A percentile compares a stretch with the other conserved stretches of the same genome.
phyloP scores from a whole-genome alignment of 2,888 invertebrate species.

The Stenichneumon culpator region DNA sequence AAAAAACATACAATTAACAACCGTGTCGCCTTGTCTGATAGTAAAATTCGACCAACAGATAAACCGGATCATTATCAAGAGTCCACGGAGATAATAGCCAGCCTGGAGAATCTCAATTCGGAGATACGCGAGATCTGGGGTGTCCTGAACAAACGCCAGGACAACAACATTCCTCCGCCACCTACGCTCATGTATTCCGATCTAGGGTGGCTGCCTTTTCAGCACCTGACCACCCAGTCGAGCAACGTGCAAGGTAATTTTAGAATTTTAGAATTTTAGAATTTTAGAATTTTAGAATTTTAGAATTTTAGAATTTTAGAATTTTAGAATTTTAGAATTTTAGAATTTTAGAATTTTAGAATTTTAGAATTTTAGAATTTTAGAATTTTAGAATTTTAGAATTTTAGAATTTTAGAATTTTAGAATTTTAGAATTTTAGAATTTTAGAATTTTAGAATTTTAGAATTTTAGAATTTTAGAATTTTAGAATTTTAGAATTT shows the following conservation, averaged over 20 bases:
- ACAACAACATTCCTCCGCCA: conserved; percentile 86
- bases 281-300: too few relatives aligned
- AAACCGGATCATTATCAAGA: conserved; percentile 87
- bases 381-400: too few relatives aligned
- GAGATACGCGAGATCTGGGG: conserved; percentile 91
- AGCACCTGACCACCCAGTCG: conserved; percentile 78
- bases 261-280: not conserved
- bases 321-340: too few relatives aligned
- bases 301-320: too few relatives aligned
- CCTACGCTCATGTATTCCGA: conserved; percentile 87
- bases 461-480: too few relatives aligned
- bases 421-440: too few relatives aligned
- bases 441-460: too few relatives aligned
- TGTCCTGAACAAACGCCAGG: conserved; percentile 88
- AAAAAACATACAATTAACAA: not conserved
- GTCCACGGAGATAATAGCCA: conserved; percentile 90
- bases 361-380: too few relatives aligned
- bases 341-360: too few relatives aligned
- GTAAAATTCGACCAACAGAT: conserved; percentile 71
- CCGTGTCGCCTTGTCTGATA: conserved; percentile 6
- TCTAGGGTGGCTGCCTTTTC: conserved; percentile 86
- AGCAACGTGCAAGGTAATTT: conserved; percentile 78
- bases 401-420: too few relatives aligned
- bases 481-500: too few relatives aligned
- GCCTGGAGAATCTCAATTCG: conserved; percentile 89